Percentiles rank a stretch among this genome's conserved stretches.
Conservation (phyloP, 92 coral and sea anemone genomes). For the Actinernus sp. region DNA sequence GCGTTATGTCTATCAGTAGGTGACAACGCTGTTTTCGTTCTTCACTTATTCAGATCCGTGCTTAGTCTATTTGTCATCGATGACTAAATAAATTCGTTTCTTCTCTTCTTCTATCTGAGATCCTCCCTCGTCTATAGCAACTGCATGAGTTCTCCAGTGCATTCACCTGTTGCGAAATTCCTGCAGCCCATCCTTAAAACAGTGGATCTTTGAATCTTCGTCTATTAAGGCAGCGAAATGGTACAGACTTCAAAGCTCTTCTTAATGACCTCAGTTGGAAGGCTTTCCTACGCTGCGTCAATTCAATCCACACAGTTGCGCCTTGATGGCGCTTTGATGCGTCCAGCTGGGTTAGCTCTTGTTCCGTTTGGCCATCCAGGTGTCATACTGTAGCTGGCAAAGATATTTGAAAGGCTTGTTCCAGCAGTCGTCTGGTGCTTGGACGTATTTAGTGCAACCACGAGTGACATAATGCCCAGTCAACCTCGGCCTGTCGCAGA, state of each 20-base stretch:
- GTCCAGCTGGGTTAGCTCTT: constrained; percentile 71
- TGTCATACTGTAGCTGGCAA: constrained; percentile 47
- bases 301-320: constrained; percentile 69
- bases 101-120: too few species aligned
- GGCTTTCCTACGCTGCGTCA: constrained; percentile 52
- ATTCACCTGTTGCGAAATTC: too few species aligned
- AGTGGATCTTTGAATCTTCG: constrained; percentile 64
- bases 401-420: constrained; percentile 51
- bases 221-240: constrained; percentile 53
- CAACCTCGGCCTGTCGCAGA: too few species aligned
- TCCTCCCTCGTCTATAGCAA: too few species aligned
- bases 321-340: constrained; percentile 56
- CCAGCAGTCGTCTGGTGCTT: constrained; percentile 54
- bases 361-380: constrained; percentile 55
- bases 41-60: too few species aligned
- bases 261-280: constrained; percentile 58
- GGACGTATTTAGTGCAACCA: constrained; percentile 55
- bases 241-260: constrained; percentile 45
- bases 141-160: constrained; percentile 62
- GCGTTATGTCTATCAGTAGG: too few species aligned
- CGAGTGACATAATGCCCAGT: too few species aligned
- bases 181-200: constrained; percentile 71
- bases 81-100: too few species aligned
- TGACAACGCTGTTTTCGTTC: too few species aligned
- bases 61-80: too few species aligned